phyloP scores from a whole-genome alignment of 2,888 invertebrate genomes.

The Corbicula japonica region DNA sequence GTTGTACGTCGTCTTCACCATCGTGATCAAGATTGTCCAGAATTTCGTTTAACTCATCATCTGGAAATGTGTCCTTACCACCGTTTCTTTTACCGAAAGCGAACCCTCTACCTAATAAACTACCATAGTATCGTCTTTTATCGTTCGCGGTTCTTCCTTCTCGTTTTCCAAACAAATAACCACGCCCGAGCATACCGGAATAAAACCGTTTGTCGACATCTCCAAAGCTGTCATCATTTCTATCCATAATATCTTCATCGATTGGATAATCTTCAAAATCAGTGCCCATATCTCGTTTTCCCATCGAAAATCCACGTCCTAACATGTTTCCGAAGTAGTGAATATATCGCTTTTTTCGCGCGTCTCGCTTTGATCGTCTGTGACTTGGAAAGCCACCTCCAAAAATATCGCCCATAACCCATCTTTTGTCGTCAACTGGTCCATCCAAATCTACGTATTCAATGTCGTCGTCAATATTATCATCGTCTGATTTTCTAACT shows the following conservation, averaged over 20 bases:
- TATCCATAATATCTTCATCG: not conserved
- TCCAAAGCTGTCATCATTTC: not conserved
- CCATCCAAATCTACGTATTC: conserved; percentile 40
- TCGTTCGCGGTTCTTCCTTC: not conserved
- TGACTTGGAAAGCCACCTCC: conserved; percentile 21
- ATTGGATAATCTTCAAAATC: not conserved
- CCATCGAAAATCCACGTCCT: conserved; percentile 26
- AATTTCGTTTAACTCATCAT: not conserved
- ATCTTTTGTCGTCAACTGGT: conserved; percentile 37
- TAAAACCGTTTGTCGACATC: conserved; percentile 23
- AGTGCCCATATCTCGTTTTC: not conserved
- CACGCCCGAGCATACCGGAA: conserved; percentile 20
- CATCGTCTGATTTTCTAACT: not conserved
- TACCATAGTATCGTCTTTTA: conserved; percentile 23
- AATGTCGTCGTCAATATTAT: conserved; percentile 26
- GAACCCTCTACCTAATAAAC: conserved; percentile 35
- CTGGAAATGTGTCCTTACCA: conserved; percentile 7
- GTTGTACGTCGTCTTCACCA: not conserved
- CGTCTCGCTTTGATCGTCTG: conserved; percentile 38
- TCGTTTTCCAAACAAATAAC: conserved; percentile 42
- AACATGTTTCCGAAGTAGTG: conserved; percentile 35
- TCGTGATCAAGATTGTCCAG: too few species aligned
- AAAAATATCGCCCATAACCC: conserved; percentile 28
- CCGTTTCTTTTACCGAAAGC: conserved; percentile 14
- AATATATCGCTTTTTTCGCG: conserved; percentile 14